phyloP scores from a whole-genome alignment of 2,888 invertebrate genomes.

The Standfussiana lucernea region DNA sequence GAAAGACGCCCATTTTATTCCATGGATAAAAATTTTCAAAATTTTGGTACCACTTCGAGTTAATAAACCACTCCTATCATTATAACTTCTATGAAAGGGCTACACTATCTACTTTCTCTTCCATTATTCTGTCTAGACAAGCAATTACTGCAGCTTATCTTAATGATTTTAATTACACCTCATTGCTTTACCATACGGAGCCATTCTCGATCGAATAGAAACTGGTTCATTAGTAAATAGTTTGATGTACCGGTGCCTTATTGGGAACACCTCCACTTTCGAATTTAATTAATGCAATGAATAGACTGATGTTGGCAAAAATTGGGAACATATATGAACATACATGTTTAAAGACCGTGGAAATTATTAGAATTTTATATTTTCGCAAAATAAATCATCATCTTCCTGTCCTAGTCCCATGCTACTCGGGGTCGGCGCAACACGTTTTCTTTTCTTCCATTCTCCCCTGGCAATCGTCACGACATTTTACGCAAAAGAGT shows the following conservation, averaged over 20 bases:
- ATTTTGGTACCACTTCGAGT: background rate
- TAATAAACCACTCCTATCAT: background rate
- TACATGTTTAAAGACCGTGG: background rate
- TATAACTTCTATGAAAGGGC: too few relatives aligned
- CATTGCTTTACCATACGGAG: slow-evolving; percentile 11
- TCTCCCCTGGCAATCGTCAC: background rate
- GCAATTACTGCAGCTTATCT: slow-evolving; percentile 36
- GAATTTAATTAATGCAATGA: slow-evolving; percentile 3
- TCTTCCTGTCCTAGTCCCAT: background rate
- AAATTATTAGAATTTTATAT: background rate
- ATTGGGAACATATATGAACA: too few relatives aligned
- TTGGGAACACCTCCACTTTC: slow-evolving; percentile 37
- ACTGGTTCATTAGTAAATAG: slow-evolving; percentile 34
- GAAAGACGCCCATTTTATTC: background rate
- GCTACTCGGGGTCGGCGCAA: background rate
- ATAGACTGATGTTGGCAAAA: background rate
- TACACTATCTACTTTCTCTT: slow-evolving; percentile 28
- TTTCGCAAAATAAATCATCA: background rate
- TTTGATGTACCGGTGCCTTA: slow-evolving; percentile 27
- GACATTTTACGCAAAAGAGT: background rate
- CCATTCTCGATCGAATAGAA: slow-evolving; percentile 34
- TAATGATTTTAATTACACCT: slow-evolving; percentile 39
- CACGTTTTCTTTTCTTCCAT: background rate
- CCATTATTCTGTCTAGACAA: slow-evolving; percentile 30
- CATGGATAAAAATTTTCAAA: background rate